A percentile compares a stretch with the other conserved stretches of the same genome.
Evolutionary conservation across 2,797 vertebrate genomes (phyloP).

Genomic region (Eupleurogrammus muticus): DNA sequence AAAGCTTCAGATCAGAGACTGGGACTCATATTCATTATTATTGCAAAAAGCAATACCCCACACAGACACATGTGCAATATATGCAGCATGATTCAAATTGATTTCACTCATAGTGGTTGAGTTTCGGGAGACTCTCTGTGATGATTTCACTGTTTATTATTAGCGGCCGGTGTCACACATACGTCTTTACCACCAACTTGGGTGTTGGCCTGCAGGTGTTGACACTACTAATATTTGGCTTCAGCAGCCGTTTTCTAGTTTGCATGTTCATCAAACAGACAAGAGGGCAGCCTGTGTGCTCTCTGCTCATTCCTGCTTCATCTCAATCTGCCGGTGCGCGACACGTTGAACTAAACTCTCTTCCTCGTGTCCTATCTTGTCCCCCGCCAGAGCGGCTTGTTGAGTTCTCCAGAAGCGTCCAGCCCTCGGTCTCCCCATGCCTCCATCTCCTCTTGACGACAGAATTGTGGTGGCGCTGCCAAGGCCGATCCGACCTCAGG

Average conservation of each 20-base stretch:
- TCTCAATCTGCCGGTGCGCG: neutral
- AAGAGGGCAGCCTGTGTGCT: slow-evolving; percentile 20
- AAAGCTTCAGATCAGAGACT: slow-evolving; percentile 61
- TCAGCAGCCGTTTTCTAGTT: slow-evolving; percentile 45
- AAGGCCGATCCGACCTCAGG: slow-evolving; percentile 98
- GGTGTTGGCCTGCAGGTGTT: slow-evolving; percentile 76
- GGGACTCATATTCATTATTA: slow-evolving; percentile 15
- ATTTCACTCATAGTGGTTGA: slow-evolving; percentile 50
- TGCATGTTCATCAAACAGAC: slow-evolving; percentile 67
- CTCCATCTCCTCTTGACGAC: slow-evolving; percentile 99
- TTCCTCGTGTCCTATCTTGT: slow-evolving; percentile 6
- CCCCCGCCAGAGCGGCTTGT: slow-evolving; percentile 84
- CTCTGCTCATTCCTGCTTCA: slow-evolving; percentile 27
- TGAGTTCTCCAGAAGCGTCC: slow-evolving; percentile 91
- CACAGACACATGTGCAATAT: slow-evolving; percentile 38
- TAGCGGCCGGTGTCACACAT: neutral
- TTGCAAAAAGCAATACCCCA: slow-evolving; percentile 48
- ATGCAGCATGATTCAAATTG: slow-evolving; percentile 60
- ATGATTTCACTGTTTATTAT: slow-evolving; percentile 55
- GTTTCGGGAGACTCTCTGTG: slow-evolving; percentile 41
- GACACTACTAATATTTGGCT: slow-evolving; percentile 74
- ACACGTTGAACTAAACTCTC: slow-evolving; percentile 8
- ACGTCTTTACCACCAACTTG: slow-evolving; percentile 42
- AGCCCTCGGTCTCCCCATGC: slow-evolving; percentile 97
- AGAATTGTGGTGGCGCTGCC: slow-evolving; percentile 98